Evolutionary conservation across 2,113 vertebrate species (phyloP), one percentile per base, ranked within the genome.

Genomic region (Pangasianodon gigas): DNA sequence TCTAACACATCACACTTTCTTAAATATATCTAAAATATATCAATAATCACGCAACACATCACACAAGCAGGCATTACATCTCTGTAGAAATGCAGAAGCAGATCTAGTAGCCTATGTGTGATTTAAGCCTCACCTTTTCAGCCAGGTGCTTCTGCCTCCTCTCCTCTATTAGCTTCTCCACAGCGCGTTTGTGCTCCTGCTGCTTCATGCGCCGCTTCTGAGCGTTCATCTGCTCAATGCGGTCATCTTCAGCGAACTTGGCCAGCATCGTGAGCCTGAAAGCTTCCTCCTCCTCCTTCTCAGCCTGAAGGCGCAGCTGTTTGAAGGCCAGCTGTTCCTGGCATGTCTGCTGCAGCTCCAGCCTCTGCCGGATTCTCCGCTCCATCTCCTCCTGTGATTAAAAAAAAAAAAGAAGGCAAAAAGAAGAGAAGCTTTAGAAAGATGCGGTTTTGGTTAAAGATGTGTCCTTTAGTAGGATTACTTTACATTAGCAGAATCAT

Each of bases 191-290:
- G 93, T 99, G 97, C 90, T 99, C 97, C 0, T 97, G 95, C 81
- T 97, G 97, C 92, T 97, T 99, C 97, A 97, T 96, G 77, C 97
- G 97, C 1, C 93, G 94, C 67, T 95, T 98, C 92, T 97, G 97
- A 13, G 95, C 96, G 0, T 98, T 99, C 97, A 99, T 97, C 94
- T 98, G 96, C 89, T 99, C 98, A 3, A 97, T 92, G 6, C 96
- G 96, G 88, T 98, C 97, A 0, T 99, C 97, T 93, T 99, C 98
- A 0, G 98, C 98, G 67, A 98, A 95, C 94, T 97, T 98, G 18
- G 96, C 97, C 93, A 99, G 93, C 95, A 97, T 96, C 10, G 84
- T 93, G 69, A 94, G 94, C 58, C 95, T 95, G 90, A 98, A 97
- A 44, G 90, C 88, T 86, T 96, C 97, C 24, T 99, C 98, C 84